phyloP scores from a whole-genome alignment of 2,888 invertebrate genomes.

The Augochlorella aurata region DNA sequence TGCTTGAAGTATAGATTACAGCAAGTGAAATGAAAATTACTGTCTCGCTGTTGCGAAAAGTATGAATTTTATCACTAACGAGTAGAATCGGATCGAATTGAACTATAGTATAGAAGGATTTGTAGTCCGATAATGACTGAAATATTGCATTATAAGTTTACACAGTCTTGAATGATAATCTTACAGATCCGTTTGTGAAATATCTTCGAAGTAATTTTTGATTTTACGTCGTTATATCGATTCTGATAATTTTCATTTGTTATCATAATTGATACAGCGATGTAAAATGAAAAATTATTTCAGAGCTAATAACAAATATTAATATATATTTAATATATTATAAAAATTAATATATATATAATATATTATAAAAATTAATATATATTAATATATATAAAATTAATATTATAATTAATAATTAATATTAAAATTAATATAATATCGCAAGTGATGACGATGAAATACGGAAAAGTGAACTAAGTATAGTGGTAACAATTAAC shows the following conservation, averaged over 20 bases:
- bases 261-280: no score
- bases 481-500: neutral
- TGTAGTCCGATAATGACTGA: neutral
- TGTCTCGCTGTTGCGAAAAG: no score
- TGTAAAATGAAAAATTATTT: no score
- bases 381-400: no score
- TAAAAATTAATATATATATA: no score
- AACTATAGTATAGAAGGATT: neutral
- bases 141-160: neutral
- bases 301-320: no score
- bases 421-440: no score
- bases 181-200: neutral
- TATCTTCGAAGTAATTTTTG: neutral
- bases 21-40: neutral
- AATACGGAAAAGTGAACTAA: neutral
- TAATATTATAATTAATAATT: no score
- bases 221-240: neutral
- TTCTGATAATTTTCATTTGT: neutral
- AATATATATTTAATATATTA: no score
- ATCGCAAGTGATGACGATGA: neutral
- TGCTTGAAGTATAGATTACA: no score
- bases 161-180: neutral
- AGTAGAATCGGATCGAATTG: neutral
- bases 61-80: neutral
- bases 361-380: no score